Evolutionary conservation across 1,140 invertebrate genomes (phyloP), one percentile per base, ranked within the genome.

Genomic region (Elysia chlorotica): DNA sequence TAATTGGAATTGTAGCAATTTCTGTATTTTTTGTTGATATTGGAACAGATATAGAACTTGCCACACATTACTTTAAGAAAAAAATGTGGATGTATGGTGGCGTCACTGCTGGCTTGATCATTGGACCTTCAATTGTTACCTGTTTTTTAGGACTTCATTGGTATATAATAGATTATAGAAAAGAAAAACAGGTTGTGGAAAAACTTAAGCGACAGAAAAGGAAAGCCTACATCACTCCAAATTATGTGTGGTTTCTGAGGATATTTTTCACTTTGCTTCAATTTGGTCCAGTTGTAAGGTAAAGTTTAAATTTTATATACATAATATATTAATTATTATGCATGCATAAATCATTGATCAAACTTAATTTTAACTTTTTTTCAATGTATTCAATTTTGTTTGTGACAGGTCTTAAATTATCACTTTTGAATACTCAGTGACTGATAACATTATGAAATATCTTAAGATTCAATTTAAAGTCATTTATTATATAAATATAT

Each of bases 271-370:
- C 81, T 21, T 73, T 79, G 48, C 78, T 83, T 1, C 76, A 79
- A 62, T 33, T 80, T 57, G 81, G 78, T 37, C 80, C 80, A 35
- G 76, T 80, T 59, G 71, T 84, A 4, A 79, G 83, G 81, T 82
- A 48, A 48, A 48, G 10, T 10, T 48, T 48, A n/a, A 48, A 14
- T 14, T 48, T 48, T 48, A 14, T 10, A 48, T 48, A 48, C 41
- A 14, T n/a, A 48, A 48, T 48, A 10, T 28, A 17, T 59, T 10
- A 17, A 25, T 6, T 14, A n/a, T 48, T 14, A 48, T 48, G n/a
- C n/a, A 48, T 48, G 41, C 41, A n/a, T n/a, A n/a, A n/a, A n/a
- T n/a, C n/a, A n/a, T n/a, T n/a, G n/a, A n/a, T n/a, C n/a, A n/a
- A n/a, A n/a, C n/a, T n/a, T n/a, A n/a, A n/a, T n/a, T n/a, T n/a